phyloP scores from a whole-genome alignment of 2,797 vertebrate species.

The Lagorchestes hirsutus region DNA sequence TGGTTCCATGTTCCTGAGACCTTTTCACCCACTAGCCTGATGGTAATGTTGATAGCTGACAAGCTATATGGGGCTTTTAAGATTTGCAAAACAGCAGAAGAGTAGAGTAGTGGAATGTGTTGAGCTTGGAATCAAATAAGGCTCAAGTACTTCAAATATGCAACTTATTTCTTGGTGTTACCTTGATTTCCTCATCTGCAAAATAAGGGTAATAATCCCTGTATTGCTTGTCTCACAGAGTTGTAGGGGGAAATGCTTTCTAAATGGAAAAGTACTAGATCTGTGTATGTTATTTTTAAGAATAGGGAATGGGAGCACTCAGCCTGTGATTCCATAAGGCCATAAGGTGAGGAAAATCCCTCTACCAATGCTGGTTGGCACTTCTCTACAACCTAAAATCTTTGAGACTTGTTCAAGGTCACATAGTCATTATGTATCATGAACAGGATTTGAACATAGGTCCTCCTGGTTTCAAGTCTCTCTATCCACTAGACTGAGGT shows the following conservation, averaged over 20 bases:
- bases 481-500: background rate
- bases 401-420: background rate
- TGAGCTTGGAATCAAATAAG: background rate
- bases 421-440: background rate
- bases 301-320: background rate
- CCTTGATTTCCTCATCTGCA: background rate
- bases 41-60: background rate
- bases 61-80: background rate
- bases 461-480: background rate
- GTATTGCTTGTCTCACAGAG: background rate
- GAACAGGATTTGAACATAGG: background rate
- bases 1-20: background rate
- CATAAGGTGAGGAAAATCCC: background rate
- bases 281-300: background rate
- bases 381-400: background rate
- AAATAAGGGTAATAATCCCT: background rate
- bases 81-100: background rate
- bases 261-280: background rate
- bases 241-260: background rate
- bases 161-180: background rate
- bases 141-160: background rate
- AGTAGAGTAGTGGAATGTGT: background rate
- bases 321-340: background rate
- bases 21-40: background rate
- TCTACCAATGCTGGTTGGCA: background rate